Evolutionary conservation across 2,113 vertebrate genomes (phyloP).

Genomic region (Tachuris rubrigastra): DNA sequence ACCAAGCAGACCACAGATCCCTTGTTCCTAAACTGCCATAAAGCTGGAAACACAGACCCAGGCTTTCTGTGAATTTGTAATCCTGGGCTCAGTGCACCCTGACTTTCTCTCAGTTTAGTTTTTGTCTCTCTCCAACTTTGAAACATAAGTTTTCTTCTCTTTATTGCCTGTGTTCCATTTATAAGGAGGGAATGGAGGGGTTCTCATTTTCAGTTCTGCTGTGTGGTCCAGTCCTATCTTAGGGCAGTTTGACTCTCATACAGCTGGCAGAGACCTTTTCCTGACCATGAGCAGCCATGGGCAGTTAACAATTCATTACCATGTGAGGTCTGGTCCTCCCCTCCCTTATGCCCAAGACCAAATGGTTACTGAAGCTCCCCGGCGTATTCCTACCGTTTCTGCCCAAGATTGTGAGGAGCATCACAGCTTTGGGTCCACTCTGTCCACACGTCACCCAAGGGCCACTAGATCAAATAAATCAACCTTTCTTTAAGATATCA

Average conservation of each 20-base stretch:
- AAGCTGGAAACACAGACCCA: not conserved
- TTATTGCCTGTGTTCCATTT: not conserved
- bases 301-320: not conserved
- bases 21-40: not conserved
- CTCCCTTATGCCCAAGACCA: not conserved
- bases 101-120: not conserved
- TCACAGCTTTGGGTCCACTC: not conserved
- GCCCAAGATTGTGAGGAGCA: not conserved
- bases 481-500: not conserved
- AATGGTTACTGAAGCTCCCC: not conserved
- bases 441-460: not conserved
- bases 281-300: not conserved
- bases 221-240: not conserved
- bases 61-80: not conserved
- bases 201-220: not conserved
- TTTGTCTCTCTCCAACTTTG: not conserved
- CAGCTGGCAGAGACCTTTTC: not conserved
- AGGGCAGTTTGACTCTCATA: not conserved
- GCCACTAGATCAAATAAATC: not conserved
- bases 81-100: not conserved
- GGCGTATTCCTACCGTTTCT: not conserved
- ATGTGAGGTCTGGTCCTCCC: accelerated
- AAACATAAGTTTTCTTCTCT: not conserved
- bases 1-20: not conserved
- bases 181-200: not conserved